Percentiles rank a stretch among this genome's conserved stretches.
Conservation (phyloP, 2,113 vertebrate species). For the Sander lucioperca region DNA sequence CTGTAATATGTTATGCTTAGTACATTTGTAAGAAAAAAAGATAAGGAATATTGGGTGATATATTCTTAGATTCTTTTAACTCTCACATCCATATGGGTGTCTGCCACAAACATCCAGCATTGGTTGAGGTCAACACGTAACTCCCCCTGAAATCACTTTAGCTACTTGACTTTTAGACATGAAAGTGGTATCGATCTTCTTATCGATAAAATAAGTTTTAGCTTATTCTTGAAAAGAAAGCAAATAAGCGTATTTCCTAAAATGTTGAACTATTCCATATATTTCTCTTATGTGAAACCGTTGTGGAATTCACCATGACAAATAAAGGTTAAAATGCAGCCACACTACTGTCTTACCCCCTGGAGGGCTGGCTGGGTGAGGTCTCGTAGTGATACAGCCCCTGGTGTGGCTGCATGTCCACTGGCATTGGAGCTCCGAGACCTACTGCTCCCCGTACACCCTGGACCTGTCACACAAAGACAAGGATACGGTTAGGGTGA, state of each 20-base stretch:
- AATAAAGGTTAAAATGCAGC: not conserved
- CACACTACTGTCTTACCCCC: slow-evolving; percentile 75
- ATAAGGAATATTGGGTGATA: not conserved
- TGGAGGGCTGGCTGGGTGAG: slow-evolving; percentile 81
- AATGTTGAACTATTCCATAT: not conserved
- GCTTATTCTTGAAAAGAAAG: not conserved
- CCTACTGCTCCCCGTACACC: slow-evolving; percentile 76
- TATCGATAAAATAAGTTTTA: not conserved
- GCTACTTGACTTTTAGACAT: not conserved
- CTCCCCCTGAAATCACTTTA: not conserved
- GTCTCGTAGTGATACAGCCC: slow-evolving; percentile 87
- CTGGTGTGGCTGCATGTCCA: slow-evolving; percentile 88
- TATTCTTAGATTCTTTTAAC: not conserved
- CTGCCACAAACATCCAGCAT: too few relatives aligned
- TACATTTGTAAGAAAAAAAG: not conserved
- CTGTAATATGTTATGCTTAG: not conserved
- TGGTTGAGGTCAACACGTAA: not conserved
- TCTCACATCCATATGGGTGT: not conserved
- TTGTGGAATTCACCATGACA: not conserved
- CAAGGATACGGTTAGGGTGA: slow-evolving; percentile 46
- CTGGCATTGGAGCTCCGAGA: slow-evolving; percentile 83
- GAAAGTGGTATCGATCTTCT: not conserved
- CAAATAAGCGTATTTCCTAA: not conserved
- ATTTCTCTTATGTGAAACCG: not conserved
- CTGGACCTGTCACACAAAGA: slow-evolving; percentile 69